phyloP scores from a whole-genome alignment of 2,888 invertebrate genomes.

The Drosophila picticornis region DNA sequence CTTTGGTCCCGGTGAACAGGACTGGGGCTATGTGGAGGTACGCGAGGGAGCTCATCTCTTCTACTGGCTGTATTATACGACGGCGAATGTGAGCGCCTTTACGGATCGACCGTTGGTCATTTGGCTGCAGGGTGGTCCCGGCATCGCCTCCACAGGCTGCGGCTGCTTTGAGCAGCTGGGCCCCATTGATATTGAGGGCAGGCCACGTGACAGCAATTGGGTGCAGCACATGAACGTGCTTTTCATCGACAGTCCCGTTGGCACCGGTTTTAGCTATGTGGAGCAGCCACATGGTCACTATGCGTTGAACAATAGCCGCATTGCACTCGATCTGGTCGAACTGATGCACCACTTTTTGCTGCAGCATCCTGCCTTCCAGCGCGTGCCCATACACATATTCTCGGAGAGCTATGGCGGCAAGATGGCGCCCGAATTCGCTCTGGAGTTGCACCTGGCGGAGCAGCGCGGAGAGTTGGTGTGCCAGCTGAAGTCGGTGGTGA shows the following conservation, averaged over 20 bases:
- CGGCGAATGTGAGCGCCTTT: slow-evolving; percentile 87
- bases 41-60: slow-evolving; percentile 92
- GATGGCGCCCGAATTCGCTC: slow-evolving; percentile 94
- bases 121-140: slow-evolving; percentile 96
- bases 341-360: slow-evolving; percentile 89
- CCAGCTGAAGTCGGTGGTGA: slow-evolving; percentile 91
- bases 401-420: slow-evolving; percentile 97
- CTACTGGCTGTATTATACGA: slow-evolving; percentile 93
- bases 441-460: slow-evolving; percentile 86
- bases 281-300: slow-evolving; percentile 85
- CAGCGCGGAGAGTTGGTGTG: slow-evolving; percentile 87
- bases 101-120: slow-evolving; percentile 90
- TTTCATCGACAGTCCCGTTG: slow-evolving; percentile 95
- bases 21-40: slow-evolving; percentile 90
- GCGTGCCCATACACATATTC: slow-evolving; percentile 92
- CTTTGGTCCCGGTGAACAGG: slow-evolving; percentile 88
- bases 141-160: slow-evolving; percentile 90
- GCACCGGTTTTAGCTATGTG: slow-evolving; percentile 93
- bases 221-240: slow-evolving; percentile 91
- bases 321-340: slow-evolving; percentile 90
- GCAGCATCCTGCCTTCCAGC: slow-evolving; percentile 89
- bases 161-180: slow-evolving; percentile 94
- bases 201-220: slow-evolving; percentile 90
- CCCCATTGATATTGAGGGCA: slow-evolving; percentile 89
- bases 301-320: slow-evolving; percentile 87